Evolutionary conservation across 2,113 vertebrate species (phyloP).

Genomic region (Phalacrocorax brasilianus): DNA sequence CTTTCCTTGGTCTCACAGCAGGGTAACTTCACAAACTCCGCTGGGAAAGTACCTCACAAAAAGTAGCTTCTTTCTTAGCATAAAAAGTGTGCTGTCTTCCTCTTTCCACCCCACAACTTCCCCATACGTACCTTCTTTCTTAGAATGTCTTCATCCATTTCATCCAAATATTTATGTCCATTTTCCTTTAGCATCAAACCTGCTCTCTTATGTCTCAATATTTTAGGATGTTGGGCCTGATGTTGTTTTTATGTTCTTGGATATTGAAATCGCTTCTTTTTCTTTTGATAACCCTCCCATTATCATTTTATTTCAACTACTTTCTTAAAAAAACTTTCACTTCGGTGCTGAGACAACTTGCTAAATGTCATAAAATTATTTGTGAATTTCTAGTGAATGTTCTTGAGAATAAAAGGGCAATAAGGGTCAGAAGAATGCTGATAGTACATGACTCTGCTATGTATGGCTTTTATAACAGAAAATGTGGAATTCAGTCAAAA

Average conservation of each 20-base stretch:
- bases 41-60: background rate
- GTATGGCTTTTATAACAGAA: background rate
- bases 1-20: background rate
- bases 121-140: background rate
- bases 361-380: slow-evolving; percentile 58
- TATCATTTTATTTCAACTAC: background rate
- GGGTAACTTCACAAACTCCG: background rate
- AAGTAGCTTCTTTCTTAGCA: background rate
- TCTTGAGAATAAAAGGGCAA: background rate
- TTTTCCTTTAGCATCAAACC: background rate
- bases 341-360: background rate
- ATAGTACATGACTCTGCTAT: background rate
- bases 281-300: background rate
- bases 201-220: background rate
- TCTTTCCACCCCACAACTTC: background rate
- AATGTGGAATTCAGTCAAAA: slow-evolving; percentile 25
- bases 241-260: background rate
- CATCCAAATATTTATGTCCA: background rate
- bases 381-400: slow-evolving; percentile 36
- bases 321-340: background rate
- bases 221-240: background rate
- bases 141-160: background rate
- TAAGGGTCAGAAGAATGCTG: slow-evolving; percentile 34
- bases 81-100: background rate
- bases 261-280: background rate